Evolutionary conservation across 2,113 vertebrate genomes (phyloP).

Genomic region (Sinocyclocheilus anophthalmus): DNA sequence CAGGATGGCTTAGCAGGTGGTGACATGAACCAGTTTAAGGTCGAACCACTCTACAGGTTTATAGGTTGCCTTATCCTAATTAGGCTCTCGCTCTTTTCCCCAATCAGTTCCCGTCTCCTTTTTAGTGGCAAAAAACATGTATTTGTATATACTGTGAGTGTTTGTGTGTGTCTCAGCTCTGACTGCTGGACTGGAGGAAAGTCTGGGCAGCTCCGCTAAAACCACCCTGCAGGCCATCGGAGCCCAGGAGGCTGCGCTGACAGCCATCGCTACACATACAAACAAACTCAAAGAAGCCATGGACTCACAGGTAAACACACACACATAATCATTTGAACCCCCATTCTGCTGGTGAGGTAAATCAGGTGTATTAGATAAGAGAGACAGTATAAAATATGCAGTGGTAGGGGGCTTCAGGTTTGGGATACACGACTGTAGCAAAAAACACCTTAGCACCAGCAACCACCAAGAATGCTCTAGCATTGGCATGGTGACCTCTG

Average conservation of each 20-base stretch:
- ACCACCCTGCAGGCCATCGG: conserved; percentile 84
- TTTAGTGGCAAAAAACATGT: neutral
- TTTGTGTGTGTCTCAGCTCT: conserved; percentile 67
- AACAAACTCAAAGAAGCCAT: conserved; percentile 87
- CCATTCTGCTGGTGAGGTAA: neutral
- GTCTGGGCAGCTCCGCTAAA: conserved; percentile 79
- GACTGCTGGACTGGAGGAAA: conserved; percentile 80
- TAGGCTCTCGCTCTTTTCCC: neutral
- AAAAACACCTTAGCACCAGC: neutral
- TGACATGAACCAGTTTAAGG: neutral
- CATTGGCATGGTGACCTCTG: too few relatives aligned
- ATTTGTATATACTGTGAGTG: neutral
- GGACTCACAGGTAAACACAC: conserved; percentile 84
- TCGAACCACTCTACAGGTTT: neutral
- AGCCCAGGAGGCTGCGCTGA: conserved; percentile 88
- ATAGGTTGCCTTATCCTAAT: neutral
- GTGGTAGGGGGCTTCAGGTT: too few relatives aligned
- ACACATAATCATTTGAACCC: neutral
- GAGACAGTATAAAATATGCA: neutral
- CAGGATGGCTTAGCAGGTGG: conserved; percentile 79
- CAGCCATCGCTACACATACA: conserved; percentile 83
- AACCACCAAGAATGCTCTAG: neutral
- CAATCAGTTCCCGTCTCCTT: neutral
- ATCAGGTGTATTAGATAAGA: neutral
- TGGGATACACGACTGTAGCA: neutral